Base-by-base conservation (phyloP, 2,888 invertebrate species). In the Unio delphinus region DNA sequence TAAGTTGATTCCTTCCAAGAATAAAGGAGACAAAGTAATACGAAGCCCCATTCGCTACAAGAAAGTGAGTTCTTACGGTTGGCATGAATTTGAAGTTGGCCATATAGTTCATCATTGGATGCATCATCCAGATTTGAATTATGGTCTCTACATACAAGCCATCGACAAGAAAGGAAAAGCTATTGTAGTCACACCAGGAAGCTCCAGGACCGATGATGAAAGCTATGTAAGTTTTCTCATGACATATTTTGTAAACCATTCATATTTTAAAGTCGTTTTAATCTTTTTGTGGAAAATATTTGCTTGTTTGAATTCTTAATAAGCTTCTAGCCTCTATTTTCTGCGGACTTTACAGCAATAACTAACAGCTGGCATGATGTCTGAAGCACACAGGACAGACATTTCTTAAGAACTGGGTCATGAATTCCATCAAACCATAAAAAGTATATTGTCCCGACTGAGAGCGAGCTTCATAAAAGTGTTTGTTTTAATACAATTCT, bases 11-110 rank as follows among this genome's bases (percentile, higher is more conserved):
- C 79, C 78, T 8, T 67, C 72, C 15, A 70, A 73, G 30, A 68
- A 70, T 26, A 79, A 78, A 67, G 64, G 54, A 61, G 67, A 61
- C 59, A 71, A 70, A 65, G 68, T 66, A 58, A 64, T 65, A 61
- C 72, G 72, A 66, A 73, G 61, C n/a, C 68, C 73, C 5, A 66
- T 70, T 34, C 69, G 68, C 3, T 70, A 73, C 30, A 75, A 81
- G 69, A 75, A 82, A 75, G 71, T 69, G 69, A 23, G 60, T 30
- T 58, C 78, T 0, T 74, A 73, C 23, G 83, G 82, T 3, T 87
- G 87, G 87, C 77, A 83, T 30, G 82, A 83, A 57, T 79, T 87
- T 59, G 82, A 83, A 61, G 61, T 85, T 3, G 62, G 73, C 15
- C 70, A 76, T 34, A 66, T 81, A 4, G 78, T 84, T 15, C 72